Evolutionary conservation across 2,888 invertebrate genomes (phyloP).

Genomic region (Micropterix aruncella): DNA sequence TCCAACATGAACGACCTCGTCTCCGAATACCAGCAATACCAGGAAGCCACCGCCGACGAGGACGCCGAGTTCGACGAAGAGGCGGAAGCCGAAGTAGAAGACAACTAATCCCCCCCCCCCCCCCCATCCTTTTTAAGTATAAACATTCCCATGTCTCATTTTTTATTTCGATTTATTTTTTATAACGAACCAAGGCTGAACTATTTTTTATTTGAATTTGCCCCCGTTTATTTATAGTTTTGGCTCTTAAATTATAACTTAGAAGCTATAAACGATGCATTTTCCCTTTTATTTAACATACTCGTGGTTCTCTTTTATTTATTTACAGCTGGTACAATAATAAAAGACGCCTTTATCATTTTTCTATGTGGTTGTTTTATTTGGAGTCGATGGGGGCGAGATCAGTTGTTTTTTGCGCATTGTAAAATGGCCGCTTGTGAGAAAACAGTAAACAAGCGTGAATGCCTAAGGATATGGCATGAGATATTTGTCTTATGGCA

Average conservation of each 20-base stretch:
- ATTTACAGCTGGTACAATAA: not conserved
- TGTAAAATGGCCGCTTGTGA: no score
- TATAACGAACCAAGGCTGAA: not conserved
- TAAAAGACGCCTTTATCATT: not conserved
- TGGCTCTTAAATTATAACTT: no score
- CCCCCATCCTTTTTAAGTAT: conserved; percentile 6
- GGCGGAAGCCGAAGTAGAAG: conserved; percentile 57
- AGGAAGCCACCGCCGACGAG: conserved; percentile 76
- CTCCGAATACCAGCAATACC: conserved; percentile 92
- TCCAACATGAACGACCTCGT: conserved; percentile 93
- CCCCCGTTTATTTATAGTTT: no score
- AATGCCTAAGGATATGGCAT: no score
- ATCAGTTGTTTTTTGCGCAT: no score
- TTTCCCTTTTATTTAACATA: no score
- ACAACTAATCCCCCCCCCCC: conserved; percentile 25
- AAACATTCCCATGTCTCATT: not conserved
- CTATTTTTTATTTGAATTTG: not conserved
- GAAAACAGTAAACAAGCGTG: no score
- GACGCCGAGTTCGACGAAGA: conserved; percentile 73
- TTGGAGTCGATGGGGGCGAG: no score
- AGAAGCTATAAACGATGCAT: no score
- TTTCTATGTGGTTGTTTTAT: not conserved
- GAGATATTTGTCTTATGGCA: no score
- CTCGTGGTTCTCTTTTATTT: no score
- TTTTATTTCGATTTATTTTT: not conserved